Conservation (phyloP, 2,888 invertebrate genomes). For the Nomada ferruginata region DNA sequence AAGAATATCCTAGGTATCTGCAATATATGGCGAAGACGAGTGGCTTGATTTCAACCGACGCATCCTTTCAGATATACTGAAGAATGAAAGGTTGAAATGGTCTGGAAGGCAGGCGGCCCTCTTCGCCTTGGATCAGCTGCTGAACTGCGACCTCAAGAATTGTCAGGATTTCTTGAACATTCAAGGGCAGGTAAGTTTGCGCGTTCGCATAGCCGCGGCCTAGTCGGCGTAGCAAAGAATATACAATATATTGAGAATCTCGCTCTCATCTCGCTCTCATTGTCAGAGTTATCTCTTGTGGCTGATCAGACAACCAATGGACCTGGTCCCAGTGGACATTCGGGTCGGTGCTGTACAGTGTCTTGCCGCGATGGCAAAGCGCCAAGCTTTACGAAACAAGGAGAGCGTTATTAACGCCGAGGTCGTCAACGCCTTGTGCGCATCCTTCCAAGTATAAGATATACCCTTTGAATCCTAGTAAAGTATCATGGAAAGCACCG, state of each 20-base stretch:
- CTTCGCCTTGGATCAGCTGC: slow-evolving; percentile 73
- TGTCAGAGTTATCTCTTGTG: slow-evolving; percentile 61
- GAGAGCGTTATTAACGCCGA: slow-evolving; percentile 62
- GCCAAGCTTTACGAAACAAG: slow-evolving; percentile 53
- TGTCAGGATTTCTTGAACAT: slow-evolving; percentile 67
- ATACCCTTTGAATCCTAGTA: not conserved
- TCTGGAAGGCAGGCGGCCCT: slow-evolving; percentile 68
- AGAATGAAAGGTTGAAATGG: slow-evolving; percentile 71
- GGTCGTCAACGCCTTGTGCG: slow-evolving; percentile 69
- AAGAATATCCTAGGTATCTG: slow-evolving; percentile 35
- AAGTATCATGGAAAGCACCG: not conserved
- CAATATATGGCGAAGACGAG: not conserved
- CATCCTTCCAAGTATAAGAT: slow-evolving; percentile 72
- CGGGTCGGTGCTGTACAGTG: slow-evolving; percentile 64
- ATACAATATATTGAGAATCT: not conserved
- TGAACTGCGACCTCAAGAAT: slow-evolving; percentile 66
- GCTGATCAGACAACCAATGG: slow-evolving; percentile 63
- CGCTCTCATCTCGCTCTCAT: not conserved
- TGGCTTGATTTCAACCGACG: not conserved
- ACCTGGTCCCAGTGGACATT: slow-evolving; percentile 66
- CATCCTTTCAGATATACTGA: slow-evolving; percentile 65
- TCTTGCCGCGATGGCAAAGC: slow-evolving; percentile 64
- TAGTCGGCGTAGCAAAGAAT: not conserved
- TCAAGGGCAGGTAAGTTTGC: slow-evolving; percentile 64
- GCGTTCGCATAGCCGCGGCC: not conserved